These are phyloP conservation scores for Coremacera marginata DNA, from an alignment of 2,888 invertebrate species.

Conservation along the genomic window DNA sequence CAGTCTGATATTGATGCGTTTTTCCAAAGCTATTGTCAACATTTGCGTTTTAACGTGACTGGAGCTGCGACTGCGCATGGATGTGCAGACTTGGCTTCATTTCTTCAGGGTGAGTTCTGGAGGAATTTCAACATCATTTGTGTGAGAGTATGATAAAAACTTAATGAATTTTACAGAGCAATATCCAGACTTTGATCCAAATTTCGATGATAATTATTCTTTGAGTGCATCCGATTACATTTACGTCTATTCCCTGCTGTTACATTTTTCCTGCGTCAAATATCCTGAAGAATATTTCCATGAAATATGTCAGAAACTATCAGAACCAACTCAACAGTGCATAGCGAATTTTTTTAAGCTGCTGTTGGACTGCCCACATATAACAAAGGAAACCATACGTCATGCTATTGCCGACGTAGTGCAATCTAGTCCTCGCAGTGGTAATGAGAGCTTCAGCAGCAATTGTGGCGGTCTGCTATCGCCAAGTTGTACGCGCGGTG, in stretches of 20 bases:
- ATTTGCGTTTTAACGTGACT: conserved; percentile 36
- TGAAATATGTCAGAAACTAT: conserved; percentile 60
- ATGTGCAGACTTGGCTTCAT: conserved; percentile 46
- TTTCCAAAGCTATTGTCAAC: conserved; percentile 51
- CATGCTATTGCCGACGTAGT: conserved; percentile 55
- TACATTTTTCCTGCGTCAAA: conserved; percentile 66
- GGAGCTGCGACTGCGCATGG: not conserved
- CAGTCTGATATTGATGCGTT: conserved; percentile 63
- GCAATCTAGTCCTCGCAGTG: conserved; percentile 40
- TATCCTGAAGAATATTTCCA: conserved; percentile 60
- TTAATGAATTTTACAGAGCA: conserved; percentile 50
- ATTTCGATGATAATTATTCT: conserved; percentile 54
- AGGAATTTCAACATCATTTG: not conserved
- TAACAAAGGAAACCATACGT: conserved; percentile 56
- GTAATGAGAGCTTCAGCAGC: conserved; percentile 43
- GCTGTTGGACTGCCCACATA: conserved; percentile 49
- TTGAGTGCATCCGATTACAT: conserved; percentile 60
- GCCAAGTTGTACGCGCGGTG: conserved; percentile 35
- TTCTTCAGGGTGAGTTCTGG: conserved; percentile 57
- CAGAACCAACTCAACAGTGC: conserved; percentile 55
- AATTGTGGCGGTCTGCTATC: conserved; percentile 1
- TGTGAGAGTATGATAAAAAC: not conserved
- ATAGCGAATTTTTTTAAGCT: conserved; percentile 61
- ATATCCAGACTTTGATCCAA: conserved; percentile 59
- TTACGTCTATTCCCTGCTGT: conserved; percentile 63